Conservation (phyloP, 2,113 vertebrate genomes). For the Tetrao urogallus region DNA sequence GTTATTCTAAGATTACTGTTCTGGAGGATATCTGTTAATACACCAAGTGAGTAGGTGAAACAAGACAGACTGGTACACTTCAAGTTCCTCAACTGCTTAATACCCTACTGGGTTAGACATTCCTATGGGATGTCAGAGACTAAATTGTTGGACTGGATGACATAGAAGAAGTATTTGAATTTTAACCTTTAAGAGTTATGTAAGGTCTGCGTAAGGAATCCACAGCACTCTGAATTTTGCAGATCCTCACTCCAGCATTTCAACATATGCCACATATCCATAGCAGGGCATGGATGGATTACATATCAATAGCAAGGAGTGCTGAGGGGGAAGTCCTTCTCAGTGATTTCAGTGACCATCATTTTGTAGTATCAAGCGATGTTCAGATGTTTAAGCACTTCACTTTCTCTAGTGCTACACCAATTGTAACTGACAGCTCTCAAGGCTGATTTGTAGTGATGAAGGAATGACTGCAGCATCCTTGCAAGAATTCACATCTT, state of each 20-base stretch:
- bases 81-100: not conserved
- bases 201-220: not conserved
- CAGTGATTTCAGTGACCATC: not conserved
- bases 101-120: not conserved
- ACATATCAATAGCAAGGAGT: no score
- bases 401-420: not conserved
- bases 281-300: not conserved
- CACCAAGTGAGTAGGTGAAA: not conserved
- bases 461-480: not conserved
- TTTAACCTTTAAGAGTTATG: not conserved
- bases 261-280: not conserved
- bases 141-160: not conserved
- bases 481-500: not conserved
- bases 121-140: not conserved
- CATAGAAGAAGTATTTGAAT: not conserved
- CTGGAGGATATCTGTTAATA: not conserved
- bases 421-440: not conserved
- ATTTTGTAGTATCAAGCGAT: not conserved
- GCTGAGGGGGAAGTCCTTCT: not conserved
- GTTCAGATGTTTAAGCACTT: not conserved
- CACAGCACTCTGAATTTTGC: not conserved
- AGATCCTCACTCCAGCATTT: not conserved
- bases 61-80: not conserved
- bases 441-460: not conserved
- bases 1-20: not conserved